These are phyloP conservation scores for Pterocles gutturalis DNA, from an alignment of 2,113 vertebrate species.

Conservation along the genomic window DNA sequence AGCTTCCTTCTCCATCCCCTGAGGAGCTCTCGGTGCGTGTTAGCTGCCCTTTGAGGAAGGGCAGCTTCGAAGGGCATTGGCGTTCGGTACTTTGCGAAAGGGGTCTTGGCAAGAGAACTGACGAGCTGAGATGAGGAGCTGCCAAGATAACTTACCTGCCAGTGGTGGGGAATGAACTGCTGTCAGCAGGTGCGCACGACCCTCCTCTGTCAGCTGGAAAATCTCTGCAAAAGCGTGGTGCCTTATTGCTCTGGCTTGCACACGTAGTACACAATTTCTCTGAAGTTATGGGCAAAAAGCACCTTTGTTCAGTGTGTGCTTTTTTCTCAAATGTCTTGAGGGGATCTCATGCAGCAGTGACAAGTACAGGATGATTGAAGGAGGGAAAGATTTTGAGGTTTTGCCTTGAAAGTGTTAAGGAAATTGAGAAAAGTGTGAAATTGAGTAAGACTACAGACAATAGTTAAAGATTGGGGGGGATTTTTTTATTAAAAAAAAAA, in stretches of 20 bases:
- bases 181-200: neutral
- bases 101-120: constrained; percentile 46
- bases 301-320: neutral
- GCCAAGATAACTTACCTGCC: constrained; percentile 19
- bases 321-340: neutral
- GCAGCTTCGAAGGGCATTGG: neutral
- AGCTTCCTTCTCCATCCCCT: neutral
- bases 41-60: constrained; percentile 20
- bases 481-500: neutral
- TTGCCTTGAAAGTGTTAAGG: neutral
- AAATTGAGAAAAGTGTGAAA: neutral
- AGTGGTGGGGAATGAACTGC: neutral
- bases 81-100: neutral
- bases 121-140: neutral
- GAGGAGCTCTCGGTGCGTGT: neutral
- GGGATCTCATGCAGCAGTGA: neutral
- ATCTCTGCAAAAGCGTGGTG: neutral
- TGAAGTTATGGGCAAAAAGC: neutral
- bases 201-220: neutral
- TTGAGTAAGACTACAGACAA: neutral
- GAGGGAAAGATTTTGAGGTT: neutral
- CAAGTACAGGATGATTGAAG: neutral
- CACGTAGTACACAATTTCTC: neutral
- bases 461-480: neutral
- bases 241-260: neutral